A percentile compares a stretch with the other conserved stretches of the same genome.
These are phyloP conservation scores for Orchesellides sinensis DNA, from an alignment of 2,888 invertebrate species.

Conservation along the genomic window DNA sequence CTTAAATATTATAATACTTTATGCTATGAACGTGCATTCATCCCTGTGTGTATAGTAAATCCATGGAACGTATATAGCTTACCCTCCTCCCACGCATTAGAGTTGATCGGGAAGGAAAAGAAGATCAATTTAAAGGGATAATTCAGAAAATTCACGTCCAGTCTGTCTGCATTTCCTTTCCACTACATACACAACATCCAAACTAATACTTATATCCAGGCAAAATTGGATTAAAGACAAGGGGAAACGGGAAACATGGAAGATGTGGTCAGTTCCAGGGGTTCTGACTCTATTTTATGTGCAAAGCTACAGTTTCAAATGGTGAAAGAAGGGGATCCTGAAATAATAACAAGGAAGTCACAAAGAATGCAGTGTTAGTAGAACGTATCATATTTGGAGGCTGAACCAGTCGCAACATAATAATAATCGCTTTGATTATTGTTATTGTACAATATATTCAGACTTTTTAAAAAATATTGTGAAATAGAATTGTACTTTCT, in stretches of 20 bases:
- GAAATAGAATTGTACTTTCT: no score
- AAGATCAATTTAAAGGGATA: not conserved
- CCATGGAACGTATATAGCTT: not conserved
- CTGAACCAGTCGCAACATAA: no score
- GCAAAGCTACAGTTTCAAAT: no score
- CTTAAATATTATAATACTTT: not conserved
- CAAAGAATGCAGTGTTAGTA: no score
- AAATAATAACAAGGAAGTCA: no score
- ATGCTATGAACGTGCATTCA: not conserved
- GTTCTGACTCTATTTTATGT: no score
- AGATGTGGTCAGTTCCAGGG: not conserved
- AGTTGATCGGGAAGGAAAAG: not conserved
- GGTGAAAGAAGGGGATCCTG: no score
- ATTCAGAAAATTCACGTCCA: not conserved
- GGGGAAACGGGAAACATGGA: not conserved
- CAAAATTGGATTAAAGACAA: slow-evolving; percentile 6
- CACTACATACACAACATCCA: not conserved
- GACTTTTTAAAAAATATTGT: no score
- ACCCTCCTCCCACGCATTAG: not conserved
- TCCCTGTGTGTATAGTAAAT: not conserved
- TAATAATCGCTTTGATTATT: no score
- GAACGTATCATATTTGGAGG: no score
- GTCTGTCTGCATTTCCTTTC: slow-evolving; percentile 6
- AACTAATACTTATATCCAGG: not conserved
- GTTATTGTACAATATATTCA: no score